Evolutionary conservation across 2,797 vertebrate genomes (phyloP).

Genomic region (Clarias laeviceps): DNA sequence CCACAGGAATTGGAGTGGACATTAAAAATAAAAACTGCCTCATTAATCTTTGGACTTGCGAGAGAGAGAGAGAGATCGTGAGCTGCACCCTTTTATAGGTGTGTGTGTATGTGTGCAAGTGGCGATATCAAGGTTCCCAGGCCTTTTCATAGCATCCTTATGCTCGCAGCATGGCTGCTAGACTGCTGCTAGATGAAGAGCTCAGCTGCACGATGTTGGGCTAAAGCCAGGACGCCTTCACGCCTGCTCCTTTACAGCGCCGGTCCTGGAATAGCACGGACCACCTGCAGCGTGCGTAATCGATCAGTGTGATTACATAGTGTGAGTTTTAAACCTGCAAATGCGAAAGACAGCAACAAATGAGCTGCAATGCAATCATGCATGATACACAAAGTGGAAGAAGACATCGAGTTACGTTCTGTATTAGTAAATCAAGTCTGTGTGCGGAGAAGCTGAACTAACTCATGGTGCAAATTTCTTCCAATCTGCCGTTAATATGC

Average conservation of each 20-base stretch:
- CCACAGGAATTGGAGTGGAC: conserved; percentile 3
- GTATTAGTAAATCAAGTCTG: background rate
- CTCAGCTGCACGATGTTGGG: background rate
- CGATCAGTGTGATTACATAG: conserved; percentile 15
- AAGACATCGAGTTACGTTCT: background rate
- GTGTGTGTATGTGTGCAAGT: background rate
- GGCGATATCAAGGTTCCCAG: conserved; percentile 26
- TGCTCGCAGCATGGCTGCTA: background rate
- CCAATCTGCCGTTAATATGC: too few species aligned
- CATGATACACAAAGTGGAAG: background rate
- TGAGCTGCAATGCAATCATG: background rate
- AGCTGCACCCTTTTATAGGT: conserved; percentile 31
- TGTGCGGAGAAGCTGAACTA: background rate
- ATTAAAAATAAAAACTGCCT: conserved; percentile 36
- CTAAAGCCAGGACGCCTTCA: conserved; percentile 6
- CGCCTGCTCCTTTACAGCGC: conserved; percentile 24
- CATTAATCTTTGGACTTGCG: conserved; percentile 14
- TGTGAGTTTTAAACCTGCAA: background rate
- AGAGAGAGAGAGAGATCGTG: background rate
- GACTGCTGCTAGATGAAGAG: background rate
- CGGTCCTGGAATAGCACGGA: background rate
- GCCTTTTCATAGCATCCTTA: background rate
- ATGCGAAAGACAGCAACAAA: background rate
- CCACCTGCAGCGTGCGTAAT: conserved; percentile 17
- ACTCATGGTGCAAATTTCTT: background rate